Conservation (phyloP, 2,888 invertebrate genomes). For the Subacronicta megacephala region DNA sequence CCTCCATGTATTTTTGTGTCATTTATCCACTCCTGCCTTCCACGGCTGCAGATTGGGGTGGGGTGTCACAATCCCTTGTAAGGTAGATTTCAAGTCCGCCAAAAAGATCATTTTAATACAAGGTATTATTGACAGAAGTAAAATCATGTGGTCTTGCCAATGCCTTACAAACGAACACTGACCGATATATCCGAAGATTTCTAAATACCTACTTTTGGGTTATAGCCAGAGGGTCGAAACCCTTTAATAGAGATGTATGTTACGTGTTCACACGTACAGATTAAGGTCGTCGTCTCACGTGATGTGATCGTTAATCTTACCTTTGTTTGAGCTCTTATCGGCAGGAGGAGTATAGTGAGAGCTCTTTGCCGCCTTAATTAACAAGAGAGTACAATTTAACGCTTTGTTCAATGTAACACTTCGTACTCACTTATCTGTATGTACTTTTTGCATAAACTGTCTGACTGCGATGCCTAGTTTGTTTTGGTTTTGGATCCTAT, state of each 20-base stretch:
- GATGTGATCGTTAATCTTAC: constrained; percentile 60
- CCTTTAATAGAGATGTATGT: constrained; percentile 15
- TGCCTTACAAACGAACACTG: too few relatives aligned
- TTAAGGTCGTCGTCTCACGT: constrained; percentile 47
- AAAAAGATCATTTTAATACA: too few relatives aligned
- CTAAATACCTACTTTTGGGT: background rate
- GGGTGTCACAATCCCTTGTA: too few relatives aligned
- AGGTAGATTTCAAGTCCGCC: too few relatives aligned
- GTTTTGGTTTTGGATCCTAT: too few relatives aligned
- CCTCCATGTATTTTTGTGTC: too few relatives aligned
- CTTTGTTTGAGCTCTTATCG: constrained; percentile 54
- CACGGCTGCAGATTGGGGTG: too few relatives aligned
- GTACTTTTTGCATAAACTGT: background rate
- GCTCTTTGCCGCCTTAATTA: constrained; percentile 43
- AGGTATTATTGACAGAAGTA: too few relatives aligned
- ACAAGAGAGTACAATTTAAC: constrained; percentile 26
- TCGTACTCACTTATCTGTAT: background rate
- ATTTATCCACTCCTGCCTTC: too few relatives aligned
- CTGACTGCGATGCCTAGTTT: background rate
- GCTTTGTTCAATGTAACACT: background rate
- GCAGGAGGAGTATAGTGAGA: constrained; percentile 22
- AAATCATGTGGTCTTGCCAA: too few relatives aligned
- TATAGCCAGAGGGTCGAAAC: constrained; percentile 6
- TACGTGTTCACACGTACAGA: constrained; percentile 29
- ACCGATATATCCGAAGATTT: background rate